Evolutionary conservation across 2,113 vertebrate species (phyloP).

Genomic region (Melanotaenia duboulayi): DNA sequence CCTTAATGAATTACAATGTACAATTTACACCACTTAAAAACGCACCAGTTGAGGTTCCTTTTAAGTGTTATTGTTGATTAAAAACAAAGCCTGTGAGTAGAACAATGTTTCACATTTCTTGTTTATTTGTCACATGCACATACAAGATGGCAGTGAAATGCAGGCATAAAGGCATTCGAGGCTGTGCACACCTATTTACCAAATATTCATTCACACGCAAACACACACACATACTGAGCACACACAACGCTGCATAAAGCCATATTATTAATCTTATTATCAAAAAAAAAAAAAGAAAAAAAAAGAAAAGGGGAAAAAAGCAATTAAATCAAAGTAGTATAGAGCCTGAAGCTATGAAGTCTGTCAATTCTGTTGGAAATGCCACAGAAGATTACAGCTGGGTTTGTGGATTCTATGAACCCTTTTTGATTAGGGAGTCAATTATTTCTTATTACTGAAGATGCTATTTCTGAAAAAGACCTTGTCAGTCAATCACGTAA

Average conservation of each 20-base stretch:
- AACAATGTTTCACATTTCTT: constrained; percentile 17
- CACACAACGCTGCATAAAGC: constrained; percentile 67
- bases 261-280: constrained; percentile 77
- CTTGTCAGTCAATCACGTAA: constrained; percentile 84
- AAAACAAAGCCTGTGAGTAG: constrained; percentile 68
- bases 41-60: constrained; percentile 55
- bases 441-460: constrained; percentile 85
- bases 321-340: constrained; percentile 84
- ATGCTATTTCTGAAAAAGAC: constrained; percentile 85
- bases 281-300: no score
- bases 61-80: constrained; percentile 76
- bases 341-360: constrained; percentile 78
- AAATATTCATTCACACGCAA: constrained; percentile 8
- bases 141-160: no score
- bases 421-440: constrained; percentile 81
- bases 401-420: constrained; percentile 81
- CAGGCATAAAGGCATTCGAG: no score
- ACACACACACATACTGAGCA: constrained; percentile 21
- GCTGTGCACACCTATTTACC: no score
- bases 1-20: constrained; percentile 54
- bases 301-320: constrained; percentile 19
- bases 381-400: constrained; percentile 82
- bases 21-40: constrained; percentile 26
- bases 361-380: constrained; percentile 82
- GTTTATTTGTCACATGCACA: no score